Evolutionary conservation across 2,797 vertebrate species (phyloP).

Genomic region (Cyclopterus lumpus): DNA sequence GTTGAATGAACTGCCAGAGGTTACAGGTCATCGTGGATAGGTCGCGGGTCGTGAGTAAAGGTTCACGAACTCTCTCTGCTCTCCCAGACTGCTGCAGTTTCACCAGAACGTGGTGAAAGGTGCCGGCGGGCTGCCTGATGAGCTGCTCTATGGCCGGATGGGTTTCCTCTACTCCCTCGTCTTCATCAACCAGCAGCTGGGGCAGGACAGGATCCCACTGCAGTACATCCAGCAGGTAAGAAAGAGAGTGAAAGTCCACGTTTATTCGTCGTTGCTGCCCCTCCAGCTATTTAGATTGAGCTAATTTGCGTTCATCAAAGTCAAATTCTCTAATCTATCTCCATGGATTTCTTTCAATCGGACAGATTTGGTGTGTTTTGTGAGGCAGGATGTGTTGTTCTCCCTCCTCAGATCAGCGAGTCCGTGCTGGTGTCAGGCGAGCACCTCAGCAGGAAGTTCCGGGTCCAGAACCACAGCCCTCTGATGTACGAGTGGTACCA

Average conservation of each 20-base stretch:
- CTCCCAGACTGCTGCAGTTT: slow-evolving; percentile 88
- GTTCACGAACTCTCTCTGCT: not conserved
- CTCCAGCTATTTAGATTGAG: not conserved
- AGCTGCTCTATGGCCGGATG: slow-evolving; percentile 93
- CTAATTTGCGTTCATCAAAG: slow-evolving; percentile 12
- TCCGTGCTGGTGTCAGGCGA: slow-evolving; percentile 90
- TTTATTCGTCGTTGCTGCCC: no score
- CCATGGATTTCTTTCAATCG: slow-evolving; percentile 17
- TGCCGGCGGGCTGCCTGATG: slow-evolving; percentile 87
- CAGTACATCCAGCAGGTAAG: slow-evolving; percentile 93
- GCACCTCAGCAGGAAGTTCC: slow-evolving; percentile 85
- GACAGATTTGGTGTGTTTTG: slow-evolving; percentile 21
- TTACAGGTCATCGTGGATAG: not conserved
- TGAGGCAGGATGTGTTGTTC: slow-evolving; percentile 38
- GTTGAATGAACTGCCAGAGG: not conserved
- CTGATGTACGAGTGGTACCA: slow-evolving; percentile 99
- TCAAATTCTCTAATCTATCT: slow-evolving; percentile 19
- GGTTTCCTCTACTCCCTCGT: slow-evolving; percentile 92
- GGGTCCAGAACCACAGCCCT: slow-evolving; percentile 88
- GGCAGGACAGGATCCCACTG: slow-evolving; percentile 89
- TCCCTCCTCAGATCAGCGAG: slow-evolving; percentile 85
- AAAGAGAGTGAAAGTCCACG: not conserved
- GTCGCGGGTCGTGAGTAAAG: not conserved
- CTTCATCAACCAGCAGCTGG: slow-evolving; percentile 93
- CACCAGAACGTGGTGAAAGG: slow-evolving; percentile 82